A percentile compares a stretch with the other conserved stretches of the same genome.
Evolutionary conservation across 2,797 vertebrate species (phyloP).

Genomic region (Enteromius paludinosus): DNA sequence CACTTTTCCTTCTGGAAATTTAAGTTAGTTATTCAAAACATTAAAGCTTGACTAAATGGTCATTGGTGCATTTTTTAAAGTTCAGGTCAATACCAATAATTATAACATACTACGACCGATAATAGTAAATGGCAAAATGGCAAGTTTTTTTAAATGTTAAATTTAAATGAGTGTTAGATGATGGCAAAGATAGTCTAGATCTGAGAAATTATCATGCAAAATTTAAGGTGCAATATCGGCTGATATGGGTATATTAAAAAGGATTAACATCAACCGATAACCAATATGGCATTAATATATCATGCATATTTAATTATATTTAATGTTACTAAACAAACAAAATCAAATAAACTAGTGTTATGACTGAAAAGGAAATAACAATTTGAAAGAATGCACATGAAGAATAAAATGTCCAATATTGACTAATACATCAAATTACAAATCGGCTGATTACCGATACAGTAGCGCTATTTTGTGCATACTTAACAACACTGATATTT

Average conservation of each 20-base stretch:
- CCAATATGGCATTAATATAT: background rate
- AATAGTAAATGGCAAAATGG: no score
- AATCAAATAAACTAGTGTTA: background rate
- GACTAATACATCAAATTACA: background rate
- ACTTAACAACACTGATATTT: constrained; percentile 5
- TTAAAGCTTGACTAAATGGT: background rate
- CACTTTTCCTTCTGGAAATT: background rate
- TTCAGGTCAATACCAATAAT: no score
- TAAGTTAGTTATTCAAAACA: background rate
- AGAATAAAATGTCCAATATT: background rate
- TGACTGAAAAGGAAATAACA: no score
- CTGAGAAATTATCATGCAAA: background rate
- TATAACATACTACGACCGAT: no score
- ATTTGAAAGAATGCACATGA: background rate
- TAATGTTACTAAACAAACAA: background rate
- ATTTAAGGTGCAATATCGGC: background rate
- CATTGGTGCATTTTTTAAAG: background rate
- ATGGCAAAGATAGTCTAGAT: background rate
- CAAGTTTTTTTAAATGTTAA: no score
- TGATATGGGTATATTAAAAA: background rate
- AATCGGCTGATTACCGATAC: background rate
- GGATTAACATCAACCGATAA: background rate
- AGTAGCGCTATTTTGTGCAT: background rate
- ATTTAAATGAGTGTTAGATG: background rate
- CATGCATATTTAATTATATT: background rate